Conservation (phyloP, 2,888 invertebrate species). For the Pollenia griseotomentosa region DNA sequence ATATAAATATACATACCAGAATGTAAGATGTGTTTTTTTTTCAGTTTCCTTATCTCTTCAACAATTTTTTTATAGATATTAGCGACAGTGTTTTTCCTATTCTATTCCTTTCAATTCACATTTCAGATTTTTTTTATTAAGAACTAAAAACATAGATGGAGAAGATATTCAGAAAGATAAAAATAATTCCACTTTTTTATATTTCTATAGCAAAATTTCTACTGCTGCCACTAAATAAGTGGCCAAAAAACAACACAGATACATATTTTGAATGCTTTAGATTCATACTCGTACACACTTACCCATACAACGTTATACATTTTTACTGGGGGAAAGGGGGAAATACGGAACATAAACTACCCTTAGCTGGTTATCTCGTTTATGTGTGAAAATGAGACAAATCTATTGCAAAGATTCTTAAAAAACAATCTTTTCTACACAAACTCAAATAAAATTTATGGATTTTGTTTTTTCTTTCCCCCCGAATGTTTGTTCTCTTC, state of each 20-base stretch:
- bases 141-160: slow-evolving; percentile 38
- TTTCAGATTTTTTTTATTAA: slow-evolving; percentile 29
- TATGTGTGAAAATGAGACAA: slow-evolving; percentile 74
- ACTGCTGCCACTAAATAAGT: slow-evolving; percentile 8
- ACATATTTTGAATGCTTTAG: slow-evolving; percentile 57
- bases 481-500: background rate
- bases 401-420: slow-evolving; percentile 67
- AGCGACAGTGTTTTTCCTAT: slow-evolving; percentile 56
- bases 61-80: slow-evolving; percentile 68
- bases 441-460: slow-evolving; percentile 52
- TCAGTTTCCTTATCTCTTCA: slow-evolving; percentile 60
- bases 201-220: background rate
- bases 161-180: slow-evolving; percentile 57
- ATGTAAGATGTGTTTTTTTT: slow-evolving; percentile 46
- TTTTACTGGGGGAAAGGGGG: background rate
- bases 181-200: slow-evolving; percentile 65
- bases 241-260: slow-evolving; percentile 49
- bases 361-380: slow-evolving; percentile 48
- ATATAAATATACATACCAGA: slow-evolving; percentile 30
- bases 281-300: slow-evolving; percentile 11
- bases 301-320: background rate
- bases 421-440: slow-evolving; percentile 5
- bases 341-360: slow-evolving; percentile 58
- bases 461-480: slow-evolving; percentile 15
- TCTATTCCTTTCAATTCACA: slow-evolving; percentile 24